Conservation (phyloP, 2,113 vertebrate species). For the Hystrix cristata region DNA sequence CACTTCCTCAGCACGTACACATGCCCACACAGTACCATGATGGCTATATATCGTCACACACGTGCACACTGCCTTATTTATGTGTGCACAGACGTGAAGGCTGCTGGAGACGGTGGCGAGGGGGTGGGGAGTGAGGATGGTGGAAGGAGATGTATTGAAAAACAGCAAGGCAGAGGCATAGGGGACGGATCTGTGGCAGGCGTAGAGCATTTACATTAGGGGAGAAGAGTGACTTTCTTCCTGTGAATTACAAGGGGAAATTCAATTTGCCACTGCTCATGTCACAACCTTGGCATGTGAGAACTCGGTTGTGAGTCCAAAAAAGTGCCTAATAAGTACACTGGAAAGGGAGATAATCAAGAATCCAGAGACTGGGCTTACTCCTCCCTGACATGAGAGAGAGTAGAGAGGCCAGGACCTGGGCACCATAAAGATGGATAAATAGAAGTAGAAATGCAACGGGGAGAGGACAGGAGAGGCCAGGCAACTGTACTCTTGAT, state of each 20-base stretch:
- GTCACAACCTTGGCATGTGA: neutral
- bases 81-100: neutral
- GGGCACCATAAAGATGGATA: rapidly evolving
- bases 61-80: constrained; percentile 60
- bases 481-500: no score
- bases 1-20: constrained; percentile 67
- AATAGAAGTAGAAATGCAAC: rapidly evolving
- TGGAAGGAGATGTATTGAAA: rapidly evolving
- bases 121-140: neutral
- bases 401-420: neutral
- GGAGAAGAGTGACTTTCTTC: neutral
- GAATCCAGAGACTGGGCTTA: neutral
- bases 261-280: neutral
- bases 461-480: neutral
- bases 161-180: neutral
- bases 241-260: neutral
- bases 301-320: rapidly evolving
- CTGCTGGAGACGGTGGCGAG: neutral
- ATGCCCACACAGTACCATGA: neutral
- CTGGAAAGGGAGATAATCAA: neutral
- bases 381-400: neutral
- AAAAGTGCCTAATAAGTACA: neutral
- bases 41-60: constrained; percentile 70
- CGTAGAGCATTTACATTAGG: constrained; percentile 30
- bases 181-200: neutral